Percentiles rank a stretch among this genome's conserved stretches.
Conservation (phyloP, 2,113 vertebrate species). For the Brachyhypopomus occidentalis region DNA sequence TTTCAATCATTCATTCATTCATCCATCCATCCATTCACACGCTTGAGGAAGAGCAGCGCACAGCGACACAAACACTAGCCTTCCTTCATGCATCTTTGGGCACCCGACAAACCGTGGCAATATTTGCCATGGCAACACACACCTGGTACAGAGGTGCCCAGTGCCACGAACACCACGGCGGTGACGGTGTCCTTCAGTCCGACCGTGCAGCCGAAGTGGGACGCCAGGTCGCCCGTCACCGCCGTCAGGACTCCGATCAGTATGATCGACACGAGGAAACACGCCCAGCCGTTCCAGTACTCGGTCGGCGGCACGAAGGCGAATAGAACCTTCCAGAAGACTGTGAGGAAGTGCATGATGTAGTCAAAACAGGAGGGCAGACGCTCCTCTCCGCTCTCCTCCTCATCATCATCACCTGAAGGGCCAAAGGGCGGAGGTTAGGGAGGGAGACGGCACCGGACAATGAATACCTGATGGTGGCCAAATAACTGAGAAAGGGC, state of each 20-base stretch:
- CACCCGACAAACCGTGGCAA: too few relatives aligned
- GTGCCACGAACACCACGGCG: constrained; percentile 82
- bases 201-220: constrained; percentile 82
- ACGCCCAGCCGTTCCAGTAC: constrained; percentile 86
- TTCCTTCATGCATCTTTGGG: too few relatives aligned
- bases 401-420: constrained; percentile 81
- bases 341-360: constrained; percentile 87
- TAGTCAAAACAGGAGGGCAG: constrained; percentile 85
- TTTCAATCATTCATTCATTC: neutral
- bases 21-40: neutral
- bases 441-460: neutral
- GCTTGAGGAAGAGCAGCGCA: too few relatives aligned
- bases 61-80: too few relatives aligned
- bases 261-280: constrained; percentile 81
- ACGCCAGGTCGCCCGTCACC: constrained; percentile 80
- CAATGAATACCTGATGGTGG: constrained; percentile 30
- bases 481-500: constrained; percentile 22
- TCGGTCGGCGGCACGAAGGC: constrained; percentile 83
- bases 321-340: constrained; percentile 86
- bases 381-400: constrained; percentile 81
- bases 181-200: constrained; percentile 83
- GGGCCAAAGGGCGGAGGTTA: constrained; percentile 3
- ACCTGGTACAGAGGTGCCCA: constrained; percentile 84
- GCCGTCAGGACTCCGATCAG: constrained; percentile 80
- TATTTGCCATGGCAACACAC: neutral